Base-by-base conservation (phyloP, 2,888 invertebrate species). In the Sphaerophoria rueppellii region DNA sequence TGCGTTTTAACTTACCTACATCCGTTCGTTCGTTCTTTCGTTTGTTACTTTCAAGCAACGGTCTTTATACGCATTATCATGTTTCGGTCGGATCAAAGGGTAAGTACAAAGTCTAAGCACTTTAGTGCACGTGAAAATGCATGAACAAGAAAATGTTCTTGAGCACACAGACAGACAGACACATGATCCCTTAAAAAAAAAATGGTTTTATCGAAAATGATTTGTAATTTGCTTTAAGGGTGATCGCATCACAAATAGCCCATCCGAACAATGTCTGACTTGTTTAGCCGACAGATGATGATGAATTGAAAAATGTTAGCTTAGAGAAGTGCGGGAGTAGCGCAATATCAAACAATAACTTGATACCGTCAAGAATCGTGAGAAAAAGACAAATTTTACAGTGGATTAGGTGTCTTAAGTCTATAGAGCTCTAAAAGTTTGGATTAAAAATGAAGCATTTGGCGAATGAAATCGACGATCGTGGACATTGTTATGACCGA, bases 41-140 rank as follows among this genome's bases (percentile, higher is more conserved):
- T 24, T 24, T 24, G 24, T 24, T 24, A 24, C 24, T 24, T 24
- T 24, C 58, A 83, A 48, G 80, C 76, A 79, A 83, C 81, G 85
- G 85, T 85, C 85, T 81, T 81, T 69, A 70, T 81, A 81, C 85
- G 85, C 85, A 81, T 70, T 79, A 81, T 76, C 63, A 52, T 77
- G 81, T 85, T 77, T 80, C 72, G 85, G 65, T 57, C 63, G 58
- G 81, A 85, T 85, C 85, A 85, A 85, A 85, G 85, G 85, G 76
- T 81, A 60, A 40, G 54, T 61, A 32, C 46, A 54, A 54, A 54
- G 67, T 67, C 69, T 43, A 52, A 40, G 63, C 73, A 65, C 50
- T 32, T 54, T 54, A 57, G 52, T 46, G 55, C 82, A 67, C 70
- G 60, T 67, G 74, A 78, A 74, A 74, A 74, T 58, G 65, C 74